A percentile compares a stretch with the other conserved stretches of the same genome.
Conservation (phyloP, 2,797 vertebrate genomes). For the Coranthus polyacanthus region DNA sequence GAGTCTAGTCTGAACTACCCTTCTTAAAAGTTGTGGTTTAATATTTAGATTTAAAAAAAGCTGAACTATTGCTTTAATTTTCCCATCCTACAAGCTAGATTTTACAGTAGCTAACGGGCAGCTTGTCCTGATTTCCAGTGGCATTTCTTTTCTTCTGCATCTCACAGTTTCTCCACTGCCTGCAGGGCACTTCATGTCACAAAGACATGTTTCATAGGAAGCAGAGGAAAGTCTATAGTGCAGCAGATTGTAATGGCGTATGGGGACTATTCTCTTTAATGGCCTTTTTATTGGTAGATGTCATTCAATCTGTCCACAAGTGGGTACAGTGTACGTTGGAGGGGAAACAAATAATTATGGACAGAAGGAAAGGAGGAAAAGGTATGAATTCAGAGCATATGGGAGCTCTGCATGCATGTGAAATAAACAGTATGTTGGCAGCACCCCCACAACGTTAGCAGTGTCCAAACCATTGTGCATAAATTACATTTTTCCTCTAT, state of each 20-base stretch:
- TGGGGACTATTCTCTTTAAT: conserved; percentile 4
- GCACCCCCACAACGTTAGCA: conserved; percentile 23
- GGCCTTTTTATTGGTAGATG: background rate
- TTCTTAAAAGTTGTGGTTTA: too few species aligned
- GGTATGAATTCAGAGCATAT: conserved; percentile 57
- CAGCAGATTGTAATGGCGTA: conserved; percentile 27
- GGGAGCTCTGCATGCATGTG: conserved; percentile 61
- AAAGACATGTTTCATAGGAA: conserved; percentile 29
- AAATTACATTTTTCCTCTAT: conserved; percentile 24
- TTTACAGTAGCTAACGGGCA: conserved; percentile 13
- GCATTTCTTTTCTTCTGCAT: conserved; percentile 47
- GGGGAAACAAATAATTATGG: background rate
- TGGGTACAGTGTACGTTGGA: background rate
- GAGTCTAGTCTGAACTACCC: too few species aligned
- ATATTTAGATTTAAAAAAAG: background rate
- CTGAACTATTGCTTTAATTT: background rate
- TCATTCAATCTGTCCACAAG: background rate
- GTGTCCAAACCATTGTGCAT: conserved; percentile 11
- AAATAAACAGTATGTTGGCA: conserved; percentile 46
- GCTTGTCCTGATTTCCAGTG: conserved; percentile 43
- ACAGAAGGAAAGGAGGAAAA: background rate
- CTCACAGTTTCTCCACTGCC: conserved; percentile 33
- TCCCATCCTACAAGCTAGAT: background rate
- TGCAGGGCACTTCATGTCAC: conserved; percentile 39
- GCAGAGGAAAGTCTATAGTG: conserved; percentile 1